Evolutionary conservation across 2,888 invertebrate genomes (phyloP).

Genomic region (Drosophila lacicola): DNA sequence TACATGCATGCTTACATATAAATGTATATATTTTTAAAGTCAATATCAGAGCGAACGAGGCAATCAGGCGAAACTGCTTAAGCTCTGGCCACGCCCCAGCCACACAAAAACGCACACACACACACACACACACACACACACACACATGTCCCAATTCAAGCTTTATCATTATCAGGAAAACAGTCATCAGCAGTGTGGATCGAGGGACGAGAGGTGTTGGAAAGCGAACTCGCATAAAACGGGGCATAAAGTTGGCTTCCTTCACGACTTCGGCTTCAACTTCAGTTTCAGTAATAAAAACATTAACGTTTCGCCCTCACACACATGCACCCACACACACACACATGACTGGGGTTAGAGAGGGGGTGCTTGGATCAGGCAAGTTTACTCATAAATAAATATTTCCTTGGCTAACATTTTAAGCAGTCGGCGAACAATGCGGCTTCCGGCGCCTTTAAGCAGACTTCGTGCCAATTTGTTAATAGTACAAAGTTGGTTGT

Average conservation of each 20-base stretch:
- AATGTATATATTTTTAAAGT: constrained; percentile 44
- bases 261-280: constrained; percentile 21
- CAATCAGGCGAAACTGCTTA: constrained; percentile 61
- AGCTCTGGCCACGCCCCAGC: constrained; percentile 47
- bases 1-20: not conserved
- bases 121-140: constrained; percentile 14
- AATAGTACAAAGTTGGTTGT: constrained; percentile 62
- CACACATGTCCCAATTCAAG: constrained; percentile 21
- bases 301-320: constrained; percentile 51
- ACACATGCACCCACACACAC: constrained; percentile 7
- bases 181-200: constrained; percentile 51
- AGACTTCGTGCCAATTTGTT: constrained; percentile 72
- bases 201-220: not conserved
- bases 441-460: constrained; percentile 50
- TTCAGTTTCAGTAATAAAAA: constrained; percentile 59
- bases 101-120: not conserved
- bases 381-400: constrained; percentile 76
- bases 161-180: constrained; percentile 58
- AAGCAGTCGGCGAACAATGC: constrained; percentile 55
- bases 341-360: constrained; percentile 18
- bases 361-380: constrained; percentile 1
- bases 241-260: constrained; percentile 47
- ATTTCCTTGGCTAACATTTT: constrained; percentile 64
- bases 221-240: constrained; percentile 44
- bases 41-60: constrained; percentile 44